Evolutionary conservation across 2,113 vertebrate species (phyloP), one percentile per base, ranked within the genome.

Genomic region (Corythaeola cristata): DNA sequence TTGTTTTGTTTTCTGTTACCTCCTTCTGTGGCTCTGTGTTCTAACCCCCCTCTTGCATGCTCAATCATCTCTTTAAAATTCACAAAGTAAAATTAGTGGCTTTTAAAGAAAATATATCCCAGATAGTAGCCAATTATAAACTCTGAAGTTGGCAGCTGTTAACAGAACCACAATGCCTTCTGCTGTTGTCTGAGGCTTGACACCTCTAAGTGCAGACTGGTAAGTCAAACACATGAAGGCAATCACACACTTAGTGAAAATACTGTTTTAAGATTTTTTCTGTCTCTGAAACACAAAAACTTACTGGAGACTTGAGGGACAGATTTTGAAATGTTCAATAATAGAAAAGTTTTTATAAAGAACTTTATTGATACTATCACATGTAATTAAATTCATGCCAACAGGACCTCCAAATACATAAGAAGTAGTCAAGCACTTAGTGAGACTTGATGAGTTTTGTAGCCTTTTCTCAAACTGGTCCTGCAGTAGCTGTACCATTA

Each of bases 41-140:
- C 58, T 72, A 49, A 15, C 24, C 5, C 26, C 4, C 17, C 7
- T 64, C 35, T 62, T 16, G 7, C 28, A 68, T 35, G 30, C 22
- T 85, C 12, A 37, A 6, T 90, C 35, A 66, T 47, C 62, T 90
- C 67, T 41, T 94, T 45, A 93, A 92, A 94, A 77, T 72, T 72
- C n/a, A 50, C 41, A 22, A 69, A 62, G 37, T 92, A 88, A 89
- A 88, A 72, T 55, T 79, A 94, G 18, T 90, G 73, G n/a, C 26
- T 73, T 84, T 58, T 4, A 2, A 81, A 82, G 66, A 80, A 79
- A 39, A 35, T 10, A 30, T 35, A 59, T 55, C n/a, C 63, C 78
- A 94, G 75, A 90, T 93, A 78, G 89, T 67, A 90, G 52, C 55
- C 47, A 93, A 47, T 85, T 94, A 77, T 41, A 69, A 90, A 82